phyloP scores from a whole-genome alignment of 2,113 vertebrate species.

The Campylorhamphus procurvoides region DNA sequence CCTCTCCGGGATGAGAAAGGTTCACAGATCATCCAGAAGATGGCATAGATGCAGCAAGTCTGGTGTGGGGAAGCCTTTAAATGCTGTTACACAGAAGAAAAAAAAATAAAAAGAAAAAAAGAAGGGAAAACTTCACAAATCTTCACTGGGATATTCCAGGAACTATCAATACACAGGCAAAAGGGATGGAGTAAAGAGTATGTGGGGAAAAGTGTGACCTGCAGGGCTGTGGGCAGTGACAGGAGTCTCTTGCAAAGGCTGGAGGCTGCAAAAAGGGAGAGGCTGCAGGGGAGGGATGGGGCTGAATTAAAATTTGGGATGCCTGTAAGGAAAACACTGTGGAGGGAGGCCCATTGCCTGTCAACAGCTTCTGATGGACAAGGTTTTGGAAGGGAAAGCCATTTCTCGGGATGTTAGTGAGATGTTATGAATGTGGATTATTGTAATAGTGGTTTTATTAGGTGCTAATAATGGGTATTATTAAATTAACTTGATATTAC shows the following conservation, averaged over 20 bases:
- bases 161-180: background rate
- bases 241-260: background rate
- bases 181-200: background rate
- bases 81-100: background rate
- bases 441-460: background rate
- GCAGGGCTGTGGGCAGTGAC: background rate
- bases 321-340: accelerated
- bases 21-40: slow-evolving; percentile 58
- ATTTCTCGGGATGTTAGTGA: background rate
- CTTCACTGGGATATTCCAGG: background rate
- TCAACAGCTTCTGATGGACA: background rate
- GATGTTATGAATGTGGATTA: background rate
- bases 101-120: too few relatives aligned
- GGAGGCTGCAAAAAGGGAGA: background rate
- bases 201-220: background rate
- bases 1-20: background rate
- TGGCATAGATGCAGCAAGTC: slow-evolving; percentile 36
- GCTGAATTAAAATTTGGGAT: background rate
- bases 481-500: background rate
- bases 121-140: background rate
- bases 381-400: background rate
- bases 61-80: background rate
- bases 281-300: background rate
- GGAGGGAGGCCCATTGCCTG: background rate
- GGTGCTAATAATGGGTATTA: background rate